Evolutionary conservation across 92 coral and sea anemone genomes (phyloP), one percentile per base, ranked within the genome.

Genomic region (Actinostola sp.): DNA sequence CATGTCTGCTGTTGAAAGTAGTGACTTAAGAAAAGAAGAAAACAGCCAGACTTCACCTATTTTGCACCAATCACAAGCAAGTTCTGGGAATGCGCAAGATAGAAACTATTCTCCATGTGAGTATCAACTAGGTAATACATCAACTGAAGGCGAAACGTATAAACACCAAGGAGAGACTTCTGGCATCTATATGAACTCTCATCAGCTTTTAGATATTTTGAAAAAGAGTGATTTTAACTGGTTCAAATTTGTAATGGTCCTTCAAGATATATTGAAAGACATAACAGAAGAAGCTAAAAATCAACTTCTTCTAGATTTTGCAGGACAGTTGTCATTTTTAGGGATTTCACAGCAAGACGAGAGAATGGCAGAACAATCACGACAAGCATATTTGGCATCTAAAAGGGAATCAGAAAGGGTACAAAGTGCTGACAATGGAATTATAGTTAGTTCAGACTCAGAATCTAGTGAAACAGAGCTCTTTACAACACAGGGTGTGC

Each of bases 221-320:
- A 49, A 68, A 26, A 66, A 68, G 56, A 65, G 86, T 72, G 78
- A 79, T 32, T 67, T 85, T 25, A 85, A 85, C 64, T 85, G 90
- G 86, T 79, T 79, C 62, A 63, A 79, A 27, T 85, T 85, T 75
- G 90, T 62, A 15, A 60, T 35, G 21, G 64, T 80, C 60, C 69
- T 74, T 24, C 56, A 27, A 56, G 48, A 58, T 23, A 73, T 75
- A 56, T 67, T 59, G 38, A 81, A 61, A 62, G 41, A 44, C 49
- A 55, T 59, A 67, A 76, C 90, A 58, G 63, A 79, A n/a, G 85
- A 72, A 63, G 85, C 73, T 24, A 33, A 34, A 1, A 19, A 71
- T 12, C 80, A 81, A 71, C 75, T 81, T 7, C 61, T 81, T 7
- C 66, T 75, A 68, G 79, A 81, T 64, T 86, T 86, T 81, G 77